phyloP scores from a whole-genome alignment of 2,888 invertebrate genomes.

The Pedicia rivosa region DNA sequence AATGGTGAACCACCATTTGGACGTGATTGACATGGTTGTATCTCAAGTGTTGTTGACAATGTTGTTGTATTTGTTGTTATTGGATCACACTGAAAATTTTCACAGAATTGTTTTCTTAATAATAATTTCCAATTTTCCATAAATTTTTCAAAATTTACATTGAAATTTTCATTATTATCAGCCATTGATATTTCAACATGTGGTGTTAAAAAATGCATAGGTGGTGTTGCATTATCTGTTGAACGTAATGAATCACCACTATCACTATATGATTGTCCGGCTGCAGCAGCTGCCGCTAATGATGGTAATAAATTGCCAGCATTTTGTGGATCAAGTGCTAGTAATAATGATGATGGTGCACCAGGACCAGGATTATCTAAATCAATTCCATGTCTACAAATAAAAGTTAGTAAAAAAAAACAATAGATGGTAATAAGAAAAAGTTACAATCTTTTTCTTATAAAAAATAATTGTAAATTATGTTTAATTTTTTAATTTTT shows the following conservation, averaged over 20 bases:
- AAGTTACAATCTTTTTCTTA: not conserved
- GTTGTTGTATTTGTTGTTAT: slow-evolving; percentile 11
- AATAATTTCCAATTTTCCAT: slow-evolving; percentile 24
- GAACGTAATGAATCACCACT: slow-evolving; percentile 71
- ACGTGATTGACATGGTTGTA: slow-evolving; percentile 11
- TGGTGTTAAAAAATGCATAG: slow-evolving; percentile 81
- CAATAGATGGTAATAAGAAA: not conserved
- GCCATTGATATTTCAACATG: slow-evolving; percentile 85
- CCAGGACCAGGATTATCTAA: slow-evolving; percentile 78
- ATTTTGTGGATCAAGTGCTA: slow-evolving; percentile 48
- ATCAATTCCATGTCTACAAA: slow-evolving; percentile 67
- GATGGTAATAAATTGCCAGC: slow-evolving; percentile 38
- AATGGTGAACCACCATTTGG: slow-evolving; percentile 35
- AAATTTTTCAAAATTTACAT: too few species aligned
- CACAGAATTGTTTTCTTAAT: slow-evolving; percentile 24
- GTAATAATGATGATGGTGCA: slow-evolving; percentile 51
- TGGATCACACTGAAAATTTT: slow-evolving; percentile 10
- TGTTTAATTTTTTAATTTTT: not conserved
- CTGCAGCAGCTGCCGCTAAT: slow-evolving; percentile 32
- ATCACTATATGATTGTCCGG: slow-evolving; percentile 62
- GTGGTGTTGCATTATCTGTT: slow-evolving; percentile 75
- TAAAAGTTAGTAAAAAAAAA: slow-evolving; percentile 5
- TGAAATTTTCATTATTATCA: slow-evolving; percentile 50
- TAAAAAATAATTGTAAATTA: slow-evolving; percentile 1
- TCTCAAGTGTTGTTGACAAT: slow-evolving; percentile 12